Evolutionary conservation across 2,888 invertebrate genomes (phyloP), one percentile per base, ranked within the genome.

Genomic region (Teleogryllus oceanicus): DNA sequence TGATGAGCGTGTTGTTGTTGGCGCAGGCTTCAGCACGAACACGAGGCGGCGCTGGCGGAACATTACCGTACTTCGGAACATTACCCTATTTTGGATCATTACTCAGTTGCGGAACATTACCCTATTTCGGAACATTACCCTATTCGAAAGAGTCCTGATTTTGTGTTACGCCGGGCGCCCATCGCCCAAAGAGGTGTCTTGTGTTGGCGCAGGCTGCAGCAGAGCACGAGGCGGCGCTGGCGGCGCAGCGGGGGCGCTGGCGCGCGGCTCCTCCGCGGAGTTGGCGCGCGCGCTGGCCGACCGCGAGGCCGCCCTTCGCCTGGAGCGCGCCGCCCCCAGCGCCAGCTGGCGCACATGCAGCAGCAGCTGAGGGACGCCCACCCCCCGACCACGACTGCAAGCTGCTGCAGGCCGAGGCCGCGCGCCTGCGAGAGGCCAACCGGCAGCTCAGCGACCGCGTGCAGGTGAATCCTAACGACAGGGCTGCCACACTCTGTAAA

Each of bases 351-450:
- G 62, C 62, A 62, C 62, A 62, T 62, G 62, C 62, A 62, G n/a
- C 62, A 62, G 62, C 62, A 62, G 62, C 62, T 62, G 5, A 3
- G 62, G 16, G 62, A 62, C 62, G 62, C 62, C n/a, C 62, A 62
- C 16, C 62, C 0, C 62, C 62, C 62, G 62, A 62, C 62, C 62
- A 62, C 62, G 62, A 62, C 62, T 62, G 62, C 62, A 62, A 62
- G 16, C 62, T 16, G 62, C n/a, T 62, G 62, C 62, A 62, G n/a
- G 62, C 62, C 0, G 62, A 62, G n/a, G 62, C 62, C 1, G 13
- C 62, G 62, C 62, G 62, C 62, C 62, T 62, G 62, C 62, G 62
- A 62, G 62, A 62, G n/a, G 62, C 62, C 62, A 62, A 62, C n/a
- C 62, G n/a, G 16, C 62, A 62, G 62, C 62, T 62, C 62, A 18